These are phyloP conservation scores for Psylliodes chrysocephalus DNA, from an alignment of 2,888 invertebrate genomes.

Conservation along the genomic window DNA sequence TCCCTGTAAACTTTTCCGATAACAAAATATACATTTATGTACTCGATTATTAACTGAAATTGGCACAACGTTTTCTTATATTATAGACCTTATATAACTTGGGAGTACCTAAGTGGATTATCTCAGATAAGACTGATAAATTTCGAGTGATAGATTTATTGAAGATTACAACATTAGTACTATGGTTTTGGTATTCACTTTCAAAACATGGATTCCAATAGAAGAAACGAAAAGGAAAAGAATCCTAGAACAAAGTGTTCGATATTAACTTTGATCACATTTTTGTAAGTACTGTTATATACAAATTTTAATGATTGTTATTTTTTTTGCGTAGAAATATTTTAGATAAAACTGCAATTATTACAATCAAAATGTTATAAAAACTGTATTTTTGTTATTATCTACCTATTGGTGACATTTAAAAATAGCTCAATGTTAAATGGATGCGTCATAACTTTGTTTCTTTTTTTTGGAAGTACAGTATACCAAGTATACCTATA, in stretches of 20 bases:
- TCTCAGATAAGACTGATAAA: constrained; percentile 10
- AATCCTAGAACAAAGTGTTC: constrained; percentile 75
- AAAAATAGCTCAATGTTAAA: neutral
- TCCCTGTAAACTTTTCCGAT: no score
- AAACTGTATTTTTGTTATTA: no score
- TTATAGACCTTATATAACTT: neutral
- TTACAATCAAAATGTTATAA: no score
- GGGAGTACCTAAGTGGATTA: neutral
- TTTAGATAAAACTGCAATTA: no score
- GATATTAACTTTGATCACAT: constrained; percentile 71
- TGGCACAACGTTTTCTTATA: no score
- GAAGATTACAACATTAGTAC: neutral
- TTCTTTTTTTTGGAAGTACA: no score
- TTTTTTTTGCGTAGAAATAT: no score
- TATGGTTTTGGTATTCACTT: neutral
- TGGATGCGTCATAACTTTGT: no score
- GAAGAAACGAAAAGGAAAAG: constrained; percentile 65
- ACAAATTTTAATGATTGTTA: neutral
- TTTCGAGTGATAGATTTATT: neutral
- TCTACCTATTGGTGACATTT: no score
- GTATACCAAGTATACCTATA: no score
- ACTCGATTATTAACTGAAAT: no score
- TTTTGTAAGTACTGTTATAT: constrained; percentile 75
- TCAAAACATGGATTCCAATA: constrained; percentile 66
- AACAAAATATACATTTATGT: no score